Percentiles rank a stretch among this genome's conserved stretches.
phyloP scores from a whole-genome alignment of 2,113 vertebrate genomes.

The Butorides virescens region DNA sequence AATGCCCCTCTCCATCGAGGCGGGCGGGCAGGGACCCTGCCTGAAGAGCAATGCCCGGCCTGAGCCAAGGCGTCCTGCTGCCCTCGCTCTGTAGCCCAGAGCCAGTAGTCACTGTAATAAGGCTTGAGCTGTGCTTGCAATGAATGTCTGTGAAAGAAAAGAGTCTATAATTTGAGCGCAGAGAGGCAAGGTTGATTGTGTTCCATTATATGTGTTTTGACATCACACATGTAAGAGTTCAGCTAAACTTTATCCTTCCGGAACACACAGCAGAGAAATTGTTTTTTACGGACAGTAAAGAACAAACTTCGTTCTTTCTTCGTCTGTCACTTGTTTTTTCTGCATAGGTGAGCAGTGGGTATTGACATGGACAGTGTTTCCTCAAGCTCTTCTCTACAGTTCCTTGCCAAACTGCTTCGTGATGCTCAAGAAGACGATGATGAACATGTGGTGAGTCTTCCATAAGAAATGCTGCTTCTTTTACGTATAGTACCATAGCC shows the following conservation, averaged over 20 bases:
- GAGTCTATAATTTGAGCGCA: too few relatives aligned
- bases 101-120: rapidly evolving
- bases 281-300: not conserved
- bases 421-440: conserved; percentile 46
- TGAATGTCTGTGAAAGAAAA: rapidly evolving
- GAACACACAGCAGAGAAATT: not conserved
- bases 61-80: not conserved
- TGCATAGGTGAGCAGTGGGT: not conserved
- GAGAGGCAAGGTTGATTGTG: too few relatives aligned
- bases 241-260: not conserved
- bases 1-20: not conserved
- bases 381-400: conserved; percentile 68
- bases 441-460: conserved; percentile 13
- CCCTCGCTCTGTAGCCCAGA: rapidly evolving
- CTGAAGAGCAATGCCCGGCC: rapidly evolving
- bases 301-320: not conserved
- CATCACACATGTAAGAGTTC: rapidly evolving
- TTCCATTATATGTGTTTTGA: rapidly evolving
- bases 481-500: not conserved
- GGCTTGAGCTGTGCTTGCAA: too few relatives aligned
- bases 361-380: conserved; percentile 63
- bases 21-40: rapidly evolving
- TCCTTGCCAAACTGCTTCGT: conserved; percentile 78
- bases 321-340: not conserved
- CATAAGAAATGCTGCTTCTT: not conserved